Conservation (phyloP, 2,888 invertebrate genomes). For the Callyntrura sp. region DNA sequence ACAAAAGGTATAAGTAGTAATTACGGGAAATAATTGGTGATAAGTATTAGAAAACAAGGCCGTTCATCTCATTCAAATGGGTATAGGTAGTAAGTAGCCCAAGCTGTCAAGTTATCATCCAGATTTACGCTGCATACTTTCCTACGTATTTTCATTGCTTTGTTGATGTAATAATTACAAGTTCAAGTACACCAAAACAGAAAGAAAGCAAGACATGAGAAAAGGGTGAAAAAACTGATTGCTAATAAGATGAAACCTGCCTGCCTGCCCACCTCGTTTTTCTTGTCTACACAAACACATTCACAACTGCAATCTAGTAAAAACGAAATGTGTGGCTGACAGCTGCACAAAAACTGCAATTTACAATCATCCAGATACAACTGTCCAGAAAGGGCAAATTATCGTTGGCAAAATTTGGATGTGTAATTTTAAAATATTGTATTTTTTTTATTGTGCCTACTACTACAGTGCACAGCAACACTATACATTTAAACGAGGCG, state of each 20-base stretch:
- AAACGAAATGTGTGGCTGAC: conserved; percentile 65
- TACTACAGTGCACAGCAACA: neutral
- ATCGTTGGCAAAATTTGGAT: conserved; percentile 12
- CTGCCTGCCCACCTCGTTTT: conserved; percentile 65
- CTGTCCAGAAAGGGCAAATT: conserved; percentile 41
- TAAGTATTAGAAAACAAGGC: conserved; percentile 76
- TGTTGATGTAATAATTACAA: conserved; percentile 75
- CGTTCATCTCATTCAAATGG: conserved; percentile 71
- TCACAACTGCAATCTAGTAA: neutral
- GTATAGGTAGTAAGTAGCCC: conserved; percentile 61
- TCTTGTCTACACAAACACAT: conserved; percentile 51
- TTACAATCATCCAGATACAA: conserved; percentile 36
- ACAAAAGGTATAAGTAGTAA: conserved; percentile 70
- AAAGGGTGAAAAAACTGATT: conserved; percentile 55
- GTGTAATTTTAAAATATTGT: neutral
- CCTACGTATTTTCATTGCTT: conserved; percentile 33
- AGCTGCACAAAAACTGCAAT: conserved; percentile 64
- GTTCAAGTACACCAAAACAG: conserved; percentile 61
- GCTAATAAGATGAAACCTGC: conserved; percentile 60
- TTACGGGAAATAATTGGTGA: conserved; percentile 76
- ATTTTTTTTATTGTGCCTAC: neutral
- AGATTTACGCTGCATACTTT: conserved; percentile 68
- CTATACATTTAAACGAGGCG: neutral
- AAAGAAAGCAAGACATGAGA: conserved; percentile 3
- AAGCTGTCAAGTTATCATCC: conserved; percentile 74